Evolutionary conservation across 2,113 vertebrate species (phyloP).

Genomic region (Marcusenius ussheri): DNA sequence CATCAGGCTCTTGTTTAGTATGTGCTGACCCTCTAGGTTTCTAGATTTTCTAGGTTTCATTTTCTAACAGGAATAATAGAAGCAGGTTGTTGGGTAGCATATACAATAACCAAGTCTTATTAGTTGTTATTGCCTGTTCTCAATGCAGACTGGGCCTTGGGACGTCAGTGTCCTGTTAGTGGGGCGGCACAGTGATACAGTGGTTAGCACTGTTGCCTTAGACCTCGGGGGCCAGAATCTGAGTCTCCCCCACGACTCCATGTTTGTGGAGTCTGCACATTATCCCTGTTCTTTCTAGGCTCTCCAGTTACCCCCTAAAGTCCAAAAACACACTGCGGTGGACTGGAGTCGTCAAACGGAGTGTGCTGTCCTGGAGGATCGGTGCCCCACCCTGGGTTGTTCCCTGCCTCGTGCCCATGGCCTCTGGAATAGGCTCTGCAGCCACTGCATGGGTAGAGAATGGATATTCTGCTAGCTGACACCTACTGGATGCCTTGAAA

Average conservation of each 20-base stretch:
- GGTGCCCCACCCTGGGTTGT: not conserved
- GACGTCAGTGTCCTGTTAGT: not conserved
- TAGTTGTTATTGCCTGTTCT: not conserved
- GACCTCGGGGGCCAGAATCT: not conserved
- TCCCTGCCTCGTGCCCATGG: not conserved
- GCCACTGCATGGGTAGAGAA: not conserved
- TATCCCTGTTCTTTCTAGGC: not conserved
- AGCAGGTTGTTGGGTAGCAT: not conserved
- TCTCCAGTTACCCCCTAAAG: not conserved
- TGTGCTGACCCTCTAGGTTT: not conserved
- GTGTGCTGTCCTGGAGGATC: no score
- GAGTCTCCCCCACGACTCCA: not conserved
- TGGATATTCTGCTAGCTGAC: not conserved
- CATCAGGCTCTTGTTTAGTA: not conserved
- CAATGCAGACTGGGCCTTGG: not conserved
- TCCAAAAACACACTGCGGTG: not conserved
- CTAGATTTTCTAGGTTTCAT: not conserved
- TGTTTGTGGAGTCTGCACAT: not conserved
- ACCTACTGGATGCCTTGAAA: not conserved
- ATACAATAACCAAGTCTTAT: not conserved
- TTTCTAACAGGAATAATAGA: not conserved
- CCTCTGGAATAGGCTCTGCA: not conserved
- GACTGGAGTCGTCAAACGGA: not conserved
- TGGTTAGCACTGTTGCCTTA: not conserved
- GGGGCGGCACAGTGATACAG: not conserved